Conservation (phyloP, 2,113 vertebrate genomes). For the Chionodraco myersi region DNA sequence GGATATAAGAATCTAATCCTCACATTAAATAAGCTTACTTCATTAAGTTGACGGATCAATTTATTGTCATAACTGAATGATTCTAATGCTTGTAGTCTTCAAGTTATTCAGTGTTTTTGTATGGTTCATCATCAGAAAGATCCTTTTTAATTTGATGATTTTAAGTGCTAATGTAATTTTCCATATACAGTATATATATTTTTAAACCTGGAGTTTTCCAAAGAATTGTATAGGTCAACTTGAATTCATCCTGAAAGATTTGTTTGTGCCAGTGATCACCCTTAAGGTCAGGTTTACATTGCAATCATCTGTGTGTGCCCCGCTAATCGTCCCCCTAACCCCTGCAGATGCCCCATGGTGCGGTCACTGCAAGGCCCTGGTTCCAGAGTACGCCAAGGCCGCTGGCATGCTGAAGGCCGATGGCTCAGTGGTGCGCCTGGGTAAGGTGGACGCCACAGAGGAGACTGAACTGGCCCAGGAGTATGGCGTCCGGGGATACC, state of each 20-base stretch:
- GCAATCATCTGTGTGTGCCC: neutral
- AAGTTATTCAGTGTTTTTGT: neutral
- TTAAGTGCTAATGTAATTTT: too few species aligned
- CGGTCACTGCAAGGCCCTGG: slow-evolving; percentile 97
- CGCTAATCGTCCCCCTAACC: neutral
- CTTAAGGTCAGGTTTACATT: neutral
- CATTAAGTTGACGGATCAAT: too few species aligned
- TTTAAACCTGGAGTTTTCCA: too few species aligned
- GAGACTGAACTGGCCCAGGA: slow-evolving; percentile 95
- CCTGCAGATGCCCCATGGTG: slow-evolving; percentile 96
- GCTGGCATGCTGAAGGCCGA: slow-evolving; percentile 90
- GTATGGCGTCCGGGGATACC: slow-evolving; percentile 93
- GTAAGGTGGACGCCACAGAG: slow-evolving; percentile 96
- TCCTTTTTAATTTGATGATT: neutral
- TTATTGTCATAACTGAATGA: too few species aligned
- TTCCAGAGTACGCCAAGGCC: slow-evolving; percentile 93
- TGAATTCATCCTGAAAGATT: too few species aligned
- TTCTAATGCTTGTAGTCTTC: neutral
- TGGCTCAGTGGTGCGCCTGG: slow-evolving; percentile 90
- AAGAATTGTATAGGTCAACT: too few species aligned
- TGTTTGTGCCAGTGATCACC: neutral
- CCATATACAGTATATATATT: too few species aligned
- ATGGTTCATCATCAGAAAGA: neutral
- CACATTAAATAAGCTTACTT: neutral
- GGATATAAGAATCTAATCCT: neutral